Evolutionary conservation across 2,113 vertebrate species (phyloP).

Genomic region (Pleuronectes platessa): DNA sequence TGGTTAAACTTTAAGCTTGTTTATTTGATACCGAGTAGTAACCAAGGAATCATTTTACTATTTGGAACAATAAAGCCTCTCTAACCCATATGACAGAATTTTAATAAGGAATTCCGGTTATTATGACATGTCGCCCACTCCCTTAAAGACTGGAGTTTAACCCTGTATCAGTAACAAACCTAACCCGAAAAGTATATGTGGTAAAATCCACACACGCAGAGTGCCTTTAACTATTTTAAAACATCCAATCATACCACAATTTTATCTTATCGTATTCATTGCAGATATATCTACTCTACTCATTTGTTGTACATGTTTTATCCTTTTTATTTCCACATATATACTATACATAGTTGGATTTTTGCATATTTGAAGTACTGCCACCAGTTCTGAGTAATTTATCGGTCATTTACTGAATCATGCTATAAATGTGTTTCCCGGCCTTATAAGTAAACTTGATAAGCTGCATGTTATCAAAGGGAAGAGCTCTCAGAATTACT

Average conservation of each 20-base stretch:
- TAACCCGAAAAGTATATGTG: no score
- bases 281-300: no score
- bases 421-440: neutral
- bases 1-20: constrained; percentile 28
- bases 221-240: no score
- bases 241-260: no score
- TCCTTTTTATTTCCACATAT: no score
- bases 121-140: no score
- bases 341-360: no score
- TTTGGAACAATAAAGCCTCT: constrained; percentile 22
- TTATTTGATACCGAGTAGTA: neutral
- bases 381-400: neutral
- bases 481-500: neutral
- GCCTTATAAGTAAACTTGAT: constrained; percentile 2
- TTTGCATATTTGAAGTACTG: neutral
- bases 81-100: neutral
- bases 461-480: neutral
- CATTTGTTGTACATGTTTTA: no score
- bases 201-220: no score
- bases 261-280: no score
- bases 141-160: no score
- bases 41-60: constrained; percentile 13
- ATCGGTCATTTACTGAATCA: neutral
- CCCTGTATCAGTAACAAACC: no score
- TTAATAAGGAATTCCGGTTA: neutral